phyloP scores from a whole-genome alignment of 2,113 vertebrate genomes.

The Ailurus styani region DNA sequence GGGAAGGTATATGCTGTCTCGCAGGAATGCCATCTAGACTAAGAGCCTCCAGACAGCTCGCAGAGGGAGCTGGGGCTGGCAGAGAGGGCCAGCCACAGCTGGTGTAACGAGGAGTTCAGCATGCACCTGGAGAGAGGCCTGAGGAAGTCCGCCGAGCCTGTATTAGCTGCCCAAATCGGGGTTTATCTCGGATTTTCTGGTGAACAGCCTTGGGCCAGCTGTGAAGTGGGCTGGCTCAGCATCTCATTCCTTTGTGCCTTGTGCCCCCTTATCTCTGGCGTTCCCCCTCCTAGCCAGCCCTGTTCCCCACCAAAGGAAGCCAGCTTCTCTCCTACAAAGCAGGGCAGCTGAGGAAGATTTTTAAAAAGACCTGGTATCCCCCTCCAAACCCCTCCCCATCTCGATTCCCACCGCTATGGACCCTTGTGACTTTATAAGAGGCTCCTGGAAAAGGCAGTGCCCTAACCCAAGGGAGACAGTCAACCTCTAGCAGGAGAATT shows the following conservation, averaged over 20 bases:
- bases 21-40: not conserved
- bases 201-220: not conserved
- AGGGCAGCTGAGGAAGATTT: not conserved
- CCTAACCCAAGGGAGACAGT: not conserved
- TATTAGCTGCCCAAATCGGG: accelerated
- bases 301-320: not conserved
- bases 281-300: accelerated
- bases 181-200: not conserved
- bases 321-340: not conserved
- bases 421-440: not conserved
- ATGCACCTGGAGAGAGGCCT: accelerated
- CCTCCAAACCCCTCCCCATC: accelerated
- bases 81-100: no score
- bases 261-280: accelerated
- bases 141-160: not conserved
- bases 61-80: not conserved
- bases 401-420: not conserved
- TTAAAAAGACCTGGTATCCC: not conserved
- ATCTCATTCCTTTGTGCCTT: not conserved
- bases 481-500: not conserved
- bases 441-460: not conserved
- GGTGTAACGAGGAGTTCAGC: accelerated
- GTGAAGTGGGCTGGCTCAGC: not conserved
- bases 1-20: no score
- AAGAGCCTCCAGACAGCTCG: not conserved